Percentiles rank a stretch among this genome's conserved stretches.
phyloP scores from a whole-genome alignment of 1,140 invertebrate genomes.

The Cotesia chilonis region DNA sequence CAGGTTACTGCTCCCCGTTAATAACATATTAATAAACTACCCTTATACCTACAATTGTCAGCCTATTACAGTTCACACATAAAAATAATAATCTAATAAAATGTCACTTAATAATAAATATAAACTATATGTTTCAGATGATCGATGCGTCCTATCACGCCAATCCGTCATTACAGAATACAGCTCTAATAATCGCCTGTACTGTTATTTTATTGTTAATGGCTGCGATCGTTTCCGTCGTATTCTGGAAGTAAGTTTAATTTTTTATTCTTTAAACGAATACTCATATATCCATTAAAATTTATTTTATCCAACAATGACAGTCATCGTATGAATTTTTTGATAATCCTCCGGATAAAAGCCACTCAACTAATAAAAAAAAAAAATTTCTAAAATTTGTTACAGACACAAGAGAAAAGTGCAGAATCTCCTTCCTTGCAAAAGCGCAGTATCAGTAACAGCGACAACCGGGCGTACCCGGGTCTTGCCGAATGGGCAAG shows the following conservation, averaged over 20 bases:
- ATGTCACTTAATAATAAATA: not conserved
- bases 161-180: slow-evolving; percentile 79
- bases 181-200: slow-evolving; percentile 79
- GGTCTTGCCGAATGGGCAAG: slow-evolving; percentile 48
- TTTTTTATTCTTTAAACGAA: not conserved
- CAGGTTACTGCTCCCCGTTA: too few species aligned
- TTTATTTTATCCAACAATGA: slow-evolving; percentile 3
- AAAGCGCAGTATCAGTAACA: slow-evolving; percentile 70
- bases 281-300: too few species aligned
- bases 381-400: slow-evolving; percentile 48
- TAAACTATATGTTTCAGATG: slow-evolving; percentile 72
- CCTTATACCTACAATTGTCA: too few species aligned
- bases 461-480: slow-evolving; percentile 58
- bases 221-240: slow-evolving; percentile 76
- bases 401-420: slow-evolving; percentile 77
- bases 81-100: too few species aligned
- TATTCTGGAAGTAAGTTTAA: slow-evolving; percentile 82
- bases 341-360: too few species aligned
- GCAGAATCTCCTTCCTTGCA: slow-evolving; percentile 76
- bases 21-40: too few species aligned
- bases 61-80: too few species aligned
- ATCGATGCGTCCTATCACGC: slow-evolving; percentile 81
- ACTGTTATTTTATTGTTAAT: slow-evolving; percentile 76
- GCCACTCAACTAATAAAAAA: not conserved
- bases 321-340: not conserved